Percentiles rank a stretch among this genome's conserved stretches.
Evolutionary conservation across 2,113 vertebrate genomes (phyloP).

Genomic region (Prietella phreatophila): DNA sequence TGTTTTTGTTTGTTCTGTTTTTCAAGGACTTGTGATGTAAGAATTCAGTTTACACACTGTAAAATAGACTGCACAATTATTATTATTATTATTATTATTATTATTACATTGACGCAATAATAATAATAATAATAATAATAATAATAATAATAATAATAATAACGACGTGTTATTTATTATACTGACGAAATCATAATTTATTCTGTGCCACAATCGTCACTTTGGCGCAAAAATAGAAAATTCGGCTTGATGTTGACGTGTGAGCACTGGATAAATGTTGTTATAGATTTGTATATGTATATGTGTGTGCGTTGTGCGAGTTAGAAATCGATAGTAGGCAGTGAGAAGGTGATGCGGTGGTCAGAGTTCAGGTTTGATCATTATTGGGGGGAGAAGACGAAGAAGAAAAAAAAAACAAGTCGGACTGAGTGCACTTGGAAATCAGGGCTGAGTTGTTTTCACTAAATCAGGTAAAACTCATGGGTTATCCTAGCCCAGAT

Average conservation of each 20-base stretch:
- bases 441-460: background rate
- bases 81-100: background rate
- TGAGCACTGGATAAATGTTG: background rate
- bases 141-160: background rate
- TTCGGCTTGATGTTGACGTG: background rate
- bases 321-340: constrained; percentile 45
- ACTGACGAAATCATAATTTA: background rate
- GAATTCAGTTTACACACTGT: background rate
- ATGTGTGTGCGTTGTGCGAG: constrained; percentile 7
- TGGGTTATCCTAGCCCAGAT: background rate
- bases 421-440: background rate
- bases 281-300: constrained; percentile 6
- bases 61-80: background rate
- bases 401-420: constrained; percentile 8
- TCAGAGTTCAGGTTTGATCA: constrained; percentile 56
- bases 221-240: background rate
- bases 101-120: no score
- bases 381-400: background rate
- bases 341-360: constrained; percentile 46
- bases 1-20: background rate
- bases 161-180: background rate
- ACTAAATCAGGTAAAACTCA: constrained; percentile 5
- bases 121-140: background rate
- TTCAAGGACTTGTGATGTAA: background rate
- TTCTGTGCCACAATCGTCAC: background rate